Conservation (phyloP, 2,888 invertebrate species). For the Eristalis arbustorum region DNA sequence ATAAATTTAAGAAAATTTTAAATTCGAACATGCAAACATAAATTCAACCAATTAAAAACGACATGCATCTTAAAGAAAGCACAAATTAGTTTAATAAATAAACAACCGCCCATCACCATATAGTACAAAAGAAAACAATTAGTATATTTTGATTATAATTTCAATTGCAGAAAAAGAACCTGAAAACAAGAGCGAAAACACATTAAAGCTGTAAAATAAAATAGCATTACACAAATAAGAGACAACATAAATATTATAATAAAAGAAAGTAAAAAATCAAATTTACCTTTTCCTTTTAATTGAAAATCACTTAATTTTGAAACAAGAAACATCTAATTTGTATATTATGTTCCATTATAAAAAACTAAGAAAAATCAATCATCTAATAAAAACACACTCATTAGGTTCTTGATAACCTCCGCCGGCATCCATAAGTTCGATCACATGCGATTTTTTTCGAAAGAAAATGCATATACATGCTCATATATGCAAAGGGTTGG, state of each 20-base stretch:
- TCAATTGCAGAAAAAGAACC: conserved; percentile 41
- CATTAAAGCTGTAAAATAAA: conserved; percentile 63
- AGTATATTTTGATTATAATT: conserved; percentile 3
- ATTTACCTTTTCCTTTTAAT: conserved; percentile 63
- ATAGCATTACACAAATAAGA: conserved; percentile 52
- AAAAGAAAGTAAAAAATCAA: conserved; percentile 60
- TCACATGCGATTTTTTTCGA: conserved; percentile 49
- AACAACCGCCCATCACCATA: conserved; percentile 23
- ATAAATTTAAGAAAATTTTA: conserved; percentile 29
- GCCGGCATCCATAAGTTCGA: conserved; percentile 18
- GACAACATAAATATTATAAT: background rate
- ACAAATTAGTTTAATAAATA: background rate
- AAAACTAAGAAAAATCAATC: conserved; percentile 18
- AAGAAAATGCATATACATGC: conserved; percentile 9
- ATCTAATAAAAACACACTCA: conserved; percentile 52
- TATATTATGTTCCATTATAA: conserved; percentile 1
- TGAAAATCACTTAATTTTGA: conserved; percentile 25
- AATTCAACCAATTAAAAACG: conserved; percentile 1
- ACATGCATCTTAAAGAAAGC: conserved; percentile 36
- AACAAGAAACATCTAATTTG: conserved; percentile 26
- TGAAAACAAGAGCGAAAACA: conserved; percentile 62
- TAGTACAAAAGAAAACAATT: conserved; percentile 3
- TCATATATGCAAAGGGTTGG: conserved; percentile 14
- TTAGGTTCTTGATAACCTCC: conserved; percentile 38
- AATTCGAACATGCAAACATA: conserved; percentile 43